Percentiles rank a stretch among this genome's conserved stretches.
These are phyloP conservation scores for Sweltsa coloradensis DNA, from an alignment of 1,140 invertebrate genomes.

Conservation along the genomic window DNA sequence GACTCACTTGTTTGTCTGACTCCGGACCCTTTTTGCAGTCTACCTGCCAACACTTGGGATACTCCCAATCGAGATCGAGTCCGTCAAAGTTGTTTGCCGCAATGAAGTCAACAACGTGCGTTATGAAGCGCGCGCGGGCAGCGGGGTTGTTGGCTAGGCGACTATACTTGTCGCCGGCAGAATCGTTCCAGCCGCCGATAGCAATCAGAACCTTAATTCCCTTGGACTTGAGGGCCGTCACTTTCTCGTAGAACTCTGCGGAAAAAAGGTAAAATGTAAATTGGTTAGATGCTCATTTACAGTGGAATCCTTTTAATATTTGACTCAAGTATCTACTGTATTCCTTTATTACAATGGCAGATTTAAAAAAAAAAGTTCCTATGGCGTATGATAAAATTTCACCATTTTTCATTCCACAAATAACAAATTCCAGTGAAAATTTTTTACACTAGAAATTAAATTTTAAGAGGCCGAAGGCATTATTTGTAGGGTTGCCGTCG, in stretches of 20 bases:
- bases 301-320: too few species aligned
- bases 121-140: slow-evolving; percentile 35
- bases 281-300: too few species aligned
- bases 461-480: too few species aligned
- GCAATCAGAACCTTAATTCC: slow-evolving; percentile 46
- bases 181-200: slow-evolving; percentile 52
- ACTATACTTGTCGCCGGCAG: slow-evolving; percentile 47
- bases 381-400: too few species aligned
- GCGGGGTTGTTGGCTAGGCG: slow-evolving; percentile 37
- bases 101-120: slow-evolving; percentile 38
- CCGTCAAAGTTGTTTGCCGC: slow-evolving; percentile 45
- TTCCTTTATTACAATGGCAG: too few species aligned
- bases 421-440: too few species aligned
- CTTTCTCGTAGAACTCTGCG: slow-evolving; percentile 43
- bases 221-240: slow-evolving; percentile 36
- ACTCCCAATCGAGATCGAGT: slow-evolving; percentile 52
- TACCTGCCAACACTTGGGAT: slow-evolving; percentile 60
- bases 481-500: too few species aligned
- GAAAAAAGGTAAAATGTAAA: slow-evolving; percentile 8
- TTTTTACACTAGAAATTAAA: too few species aligned
- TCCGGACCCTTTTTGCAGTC: slow-evolving; percentile 63
- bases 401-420: too few species aligned
- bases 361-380: too few species aligned
- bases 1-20: slow-evolving; percentile 63
- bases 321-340: too few species aligned